Evolutionary conservation across 1,140 invertebrate genomes (phyloP).

Genomic region (Panagrolaimus sp.): DNA sequence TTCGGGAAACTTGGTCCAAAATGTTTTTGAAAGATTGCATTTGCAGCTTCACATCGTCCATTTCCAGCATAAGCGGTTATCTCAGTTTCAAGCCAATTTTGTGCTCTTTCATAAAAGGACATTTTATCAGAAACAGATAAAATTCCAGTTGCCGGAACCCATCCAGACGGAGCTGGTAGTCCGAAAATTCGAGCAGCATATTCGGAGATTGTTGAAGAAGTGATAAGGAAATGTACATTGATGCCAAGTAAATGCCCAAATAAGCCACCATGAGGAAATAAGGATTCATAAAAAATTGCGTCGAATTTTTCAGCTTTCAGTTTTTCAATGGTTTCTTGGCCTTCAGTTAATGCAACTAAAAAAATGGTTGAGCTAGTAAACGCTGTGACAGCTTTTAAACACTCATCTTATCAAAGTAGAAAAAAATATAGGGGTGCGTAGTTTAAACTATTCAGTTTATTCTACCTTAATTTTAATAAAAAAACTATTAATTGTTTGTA

Average conservation of each 20-base stretch:
- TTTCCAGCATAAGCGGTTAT: not conserved
- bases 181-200: not conserved
- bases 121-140: not conserved
- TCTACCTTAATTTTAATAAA: no score
- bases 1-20: slow-evolving; percentile 17
- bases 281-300: not conserved
- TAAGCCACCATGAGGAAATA: not conserved
- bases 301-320: slow-evolving; percentile 1
- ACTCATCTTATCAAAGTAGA: no score
- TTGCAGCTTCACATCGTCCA: not conserved
- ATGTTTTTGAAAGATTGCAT: slow-evolving; percentile 1
- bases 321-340: not conserved
- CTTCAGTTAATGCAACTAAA: not conserved
- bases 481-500: no score
- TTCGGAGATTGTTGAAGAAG: not conserved
- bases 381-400: no score
- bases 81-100: not conserved
- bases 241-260: not conserved
- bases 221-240: not conserved
- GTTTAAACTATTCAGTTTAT: no score
- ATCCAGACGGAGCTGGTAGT: not conserved
- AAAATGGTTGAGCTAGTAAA: no score
- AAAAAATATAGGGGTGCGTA: no score
- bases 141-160: not conserved
- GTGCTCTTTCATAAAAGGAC: not conserved